These are phyloP conservation scores for Xyliphius kryptos DNA, from an alignment of 2,113 vertebrate species.

Conservation along the genomic window DNA sequence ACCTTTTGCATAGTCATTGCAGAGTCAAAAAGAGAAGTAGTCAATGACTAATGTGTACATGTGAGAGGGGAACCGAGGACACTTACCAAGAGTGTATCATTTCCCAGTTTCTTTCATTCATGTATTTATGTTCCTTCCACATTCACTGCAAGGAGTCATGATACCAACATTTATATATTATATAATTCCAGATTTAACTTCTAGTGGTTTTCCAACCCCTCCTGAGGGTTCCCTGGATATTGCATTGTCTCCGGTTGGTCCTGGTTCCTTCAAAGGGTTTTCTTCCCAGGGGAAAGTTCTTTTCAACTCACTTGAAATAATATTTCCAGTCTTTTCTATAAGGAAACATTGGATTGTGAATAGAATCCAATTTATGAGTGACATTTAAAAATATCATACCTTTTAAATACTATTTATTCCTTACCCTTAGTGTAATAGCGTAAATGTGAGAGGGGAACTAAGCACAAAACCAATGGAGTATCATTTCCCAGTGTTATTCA, in stretches of 20 bases:
- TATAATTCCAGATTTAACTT: background rate
- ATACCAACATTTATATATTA: background rate
- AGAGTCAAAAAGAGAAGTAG: background rate
- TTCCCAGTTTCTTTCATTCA: background rate
- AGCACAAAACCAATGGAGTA: too few relatives aligned
- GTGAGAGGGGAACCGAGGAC: background rate
- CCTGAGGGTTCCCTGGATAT: background rate
- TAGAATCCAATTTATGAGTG: too few relatives aligned
- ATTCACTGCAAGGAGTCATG: too few relatives aligned
- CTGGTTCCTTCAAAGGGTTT: background rate
- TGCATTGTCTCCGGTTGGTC: background rate
- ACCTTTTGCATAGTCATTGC: background rate
- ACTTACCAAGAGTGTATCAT: background rate
- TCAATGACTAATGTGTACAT: background rate
- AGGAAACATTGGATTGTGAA: background rate
- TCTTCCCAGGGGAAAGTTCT: background rate
- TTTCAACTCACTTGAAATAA: background rate
- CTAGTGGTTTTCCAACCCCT: background rate
- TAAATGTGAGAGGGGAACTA: too few relatives aligned
- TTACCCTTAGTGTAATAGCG: too few relatives aligned
- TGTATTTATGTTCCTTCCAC: background rate
- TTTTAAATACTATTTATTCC: too few relatives aligned
- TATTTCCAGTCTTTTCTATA: background rate
- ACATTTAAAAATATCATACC: too few relatives aligned
- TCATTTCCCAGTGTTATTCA: too few relatives aligned